Conservation (phyloP, 2,888 invertebrate genomes). For the Ichneumoninae sp. region DNA sequence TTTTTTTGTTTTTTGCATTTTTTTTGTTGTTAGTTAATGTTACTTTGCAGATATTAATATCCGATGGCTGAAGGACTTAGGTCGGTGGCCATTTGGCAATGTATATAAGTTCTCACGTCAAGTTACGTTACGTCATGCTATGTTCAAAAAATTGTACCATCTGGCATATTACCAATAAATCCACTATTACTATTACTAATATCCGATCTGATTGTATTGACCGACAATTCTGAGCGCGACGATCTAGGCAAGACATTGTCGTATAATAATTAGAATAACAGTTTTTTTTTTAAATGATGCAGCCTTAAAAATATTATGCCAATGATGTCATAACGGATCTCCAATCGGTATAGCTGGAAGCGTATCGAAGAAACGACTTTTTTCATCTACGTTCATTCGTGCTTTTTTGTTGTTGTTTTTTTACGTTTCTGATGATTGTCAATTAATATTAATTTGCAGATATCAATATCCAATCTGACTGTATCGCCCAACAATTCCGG, state of each 20-base stretch:
- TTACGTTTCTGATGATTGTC: background rate
- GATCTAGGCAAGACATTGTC: conserved; percentile 70
- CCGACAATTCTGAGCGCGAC: conserved; percentile 76
- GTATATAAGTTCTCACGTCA: too few relatives aligned
- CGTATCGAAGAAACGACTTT: background rate
- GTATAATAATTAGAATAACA: background rate
- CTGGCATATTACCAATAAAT: too few relatives aligned
- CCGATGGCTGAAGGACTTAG: too few relatives aligned
- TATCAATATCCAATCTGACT: conserved; percentile 74
- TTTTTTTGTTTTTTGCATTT: background rate
- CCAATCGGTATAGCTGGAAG: background rate
- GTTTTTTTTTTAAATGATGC: background rate
- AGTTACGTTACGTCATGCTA: too few relatives aligned
- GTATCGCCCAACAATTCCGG: conserved; percentile 74
- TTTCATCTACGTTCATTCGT: background rate
- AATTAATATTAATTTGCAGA: conserved; percentile 7
- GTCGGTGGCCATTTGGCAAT: too few relatives aligned
- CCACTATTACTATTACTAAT: too few relatives aligned
- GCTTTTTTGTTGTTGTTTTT: background rate
- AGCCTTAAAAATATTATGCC: background rate
- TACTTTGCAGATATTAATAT: conserved; percentile 63
- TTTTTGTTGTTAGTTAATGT: background rate
- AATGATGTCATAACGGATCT: background rate
- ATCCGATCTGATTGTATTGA: conserved; percentile 74
- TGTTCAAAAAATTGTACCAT: too few relatives aligned